Evolutionary conservation across 1,140 invertebrate species (phyloP), one percentile per base, ranked within the genome.

Genomic region (Notospermus geniculatus): DNA sequence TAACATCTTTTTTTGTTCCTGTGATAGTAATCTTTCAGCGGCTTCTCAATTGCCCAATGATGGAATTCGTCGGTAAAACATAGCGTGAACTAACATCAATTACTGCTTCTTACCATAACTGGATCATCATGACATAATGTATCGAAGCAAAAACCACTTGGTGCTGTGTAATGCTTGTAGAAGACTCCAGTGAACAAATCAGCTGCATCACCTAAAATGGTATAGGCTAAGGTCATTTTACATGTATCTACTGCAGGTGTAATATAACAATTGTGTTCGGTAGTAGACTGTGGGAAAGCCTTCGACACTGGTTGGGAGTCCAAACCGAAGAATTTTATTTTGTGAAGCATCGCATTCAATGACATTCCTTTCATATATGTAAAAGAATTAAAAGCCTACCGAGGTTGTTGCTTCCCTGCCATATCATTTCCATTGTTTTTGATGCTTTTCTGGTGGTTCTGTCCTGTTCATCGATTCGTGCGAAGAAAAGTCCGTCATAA

Each of bases 141-240:
- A 74, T 95, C 92, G 71, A 93, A 95, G 71, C 92, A 94, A 78
- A 92, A 94, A 0, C 90, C 91, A 1, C 86, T 84, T 2, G 91
- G 92, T 11, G 91, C 87, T 0, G 83, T 84, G 72, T 95, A 95
- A 2, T 83, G 46, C n/a, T 5, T 91, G 41, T 60, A 43, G 17
- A 62, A 39, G 36, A 43, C 52, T 13, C 46, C 59, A 32, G 59
- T 83, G 59, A 84, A 84, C 22, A 84, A 54, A 55, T 73, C 62
- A 27, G 78, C 67, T 82, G 83, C 83, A 62, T 85, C 73, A 57
- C 82, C 82, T 79, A 62, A 29, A 70, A 63, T n/a, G n/a, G n/a
- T n/a, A n/a, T n/a, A n/a, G n/a, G n/a, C n/a, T n/a, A n/a, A n/a
- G n/a, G n/a, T n/a, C n/a, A n/a, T n/a, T n/a, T n/a, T n/a, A n/a